Conservation (phyloP, 1,140 invertebrate genomes). For the Agrypnia vestita region DNA sequence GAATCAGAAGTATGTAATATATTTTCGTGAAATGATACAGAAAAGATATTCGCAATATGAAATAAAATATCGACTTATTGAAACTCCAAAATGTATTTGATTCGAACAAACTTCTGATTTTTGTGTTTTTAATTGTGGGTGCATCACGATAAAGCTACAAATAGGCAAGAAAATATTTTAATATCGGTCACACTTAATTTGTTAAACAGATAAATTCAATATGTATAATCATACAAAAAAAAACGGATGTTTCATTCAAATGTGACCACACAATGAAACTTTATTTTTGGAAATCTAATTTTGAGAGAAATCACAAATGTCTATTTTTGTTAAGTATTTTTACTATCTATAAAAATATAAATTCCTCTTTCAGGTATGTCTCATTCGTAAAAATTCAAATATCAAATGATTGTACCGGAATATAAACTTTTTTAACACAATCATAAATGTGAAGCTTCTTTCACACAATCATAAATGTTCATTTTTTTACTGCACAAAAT, state of each 20-base stretch:
- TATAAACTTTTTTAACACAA: background rate
- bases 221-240: background rate
- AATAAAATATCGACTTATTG: too few relatives aligned
- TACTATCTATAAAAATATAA: constrained; percentile 37
- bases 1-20: too few relatives aligned
- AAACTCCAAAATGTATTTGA: too few relatives aligned
- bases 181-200: background rate
- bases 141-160: too few relatives aligned
- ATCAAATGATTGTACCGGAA: background rate
- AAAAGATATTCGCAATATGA: too few relatives aligned
- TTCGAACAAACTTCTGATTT: too few relatives aligned
- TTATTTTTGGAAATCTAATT: background rate
- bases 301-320: background rate
- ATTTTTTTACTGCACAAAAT: background rate
- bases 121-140: too few relatives aligned
- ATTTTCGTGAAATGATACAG: too few relatives aligned
- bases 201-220: background rate
- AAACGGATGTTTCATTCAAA: background rate
- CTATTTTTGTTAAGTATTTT: background rate
- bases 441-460: background rate
- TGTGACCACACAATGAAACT: background rate
- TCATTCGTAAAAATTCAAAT: background rate
- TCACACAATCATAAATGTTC: background rate
- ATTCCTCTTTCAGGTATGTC: constrained; percentile 25
- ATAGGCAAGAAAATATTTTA: constrained; percentile 8